A percentile compares a stretch with the other conserved stretches of the same genome.
Evolutionary conservation across 2,888 invertebrate species (phyloP).

Genomic region (Crepidodera aurea): DNA sequence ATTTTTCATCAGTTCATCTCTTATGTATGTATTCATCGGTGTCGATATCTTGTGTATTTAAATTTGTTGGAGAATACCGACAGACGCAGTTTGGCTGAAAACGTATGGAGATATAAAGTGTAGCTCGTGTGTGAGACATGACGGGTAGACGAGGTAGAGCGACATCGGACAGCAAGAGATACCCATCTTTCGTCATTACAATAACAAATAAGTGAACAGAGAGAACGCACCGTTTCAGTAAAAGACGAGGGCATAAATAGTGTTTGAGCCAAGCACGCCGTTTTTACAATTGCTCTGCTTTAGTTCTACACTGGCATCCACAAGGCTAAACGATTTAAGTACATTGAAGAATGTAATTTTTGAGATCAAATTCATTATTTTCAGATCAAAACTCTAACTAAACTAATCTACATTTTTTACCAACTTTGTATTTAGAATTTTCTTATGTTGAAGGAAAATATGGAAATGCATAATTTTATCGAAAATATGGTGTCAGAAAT

Average conservation of each 20-base stretch:
- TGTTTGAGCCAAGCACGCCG: slow-evolving; percentile 18
- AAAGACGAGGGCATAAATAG: slow-evolving; percentile 57
- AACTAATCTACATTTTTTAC: too few species aligned
- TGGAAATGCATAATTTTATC: too few species aligned
- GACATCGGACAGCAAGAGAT: slow-evolving; percentile 57
- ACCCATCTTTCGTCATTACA: slow-evolving; percentile 61
- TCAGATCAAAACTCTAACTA: too few species aligned
- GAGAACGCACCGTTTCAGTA: slow-evolving; percentile 54
- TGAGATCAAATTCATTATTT: too few species aligned
- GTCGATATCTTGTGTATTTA: slow-evolving; percentile 37
- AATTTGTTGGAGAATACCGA: slow-evolving; percentile 35
- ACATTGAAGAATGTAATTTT: too few species aligned
- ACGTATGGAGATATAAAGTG: slow-evolving; percentile 54
- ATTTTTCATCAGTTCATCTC: slow-evolving; percentile 18
- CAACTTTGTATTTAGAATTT: too few species aligned
- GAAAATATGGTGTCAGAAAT: too few species aligned
- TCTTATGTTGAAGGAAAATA: too few species aligned
- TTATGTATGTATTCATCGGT: slow-evolving; percentile 36
- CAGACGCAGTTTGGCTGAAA: slow-evolving; percentile 32
- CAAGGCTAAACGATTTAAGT: too few species aligned
- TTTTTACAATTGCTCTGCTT: slow-evolving; percentile 29
- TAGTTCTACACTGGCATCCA: slow-evolving; percentile 27
- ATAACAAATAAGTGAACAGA: slow-evolving; percentile 62
- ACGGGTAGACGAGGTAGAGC: slow-evolving; percentile 57
- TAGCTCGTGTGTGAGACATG: slow-evolving; percentile 53